These are phyloP conservation scores for Sebastes jordani DNA, from an alignment of 2,797 vertebrate genomes.

Conservation along the genomic window DNA sequence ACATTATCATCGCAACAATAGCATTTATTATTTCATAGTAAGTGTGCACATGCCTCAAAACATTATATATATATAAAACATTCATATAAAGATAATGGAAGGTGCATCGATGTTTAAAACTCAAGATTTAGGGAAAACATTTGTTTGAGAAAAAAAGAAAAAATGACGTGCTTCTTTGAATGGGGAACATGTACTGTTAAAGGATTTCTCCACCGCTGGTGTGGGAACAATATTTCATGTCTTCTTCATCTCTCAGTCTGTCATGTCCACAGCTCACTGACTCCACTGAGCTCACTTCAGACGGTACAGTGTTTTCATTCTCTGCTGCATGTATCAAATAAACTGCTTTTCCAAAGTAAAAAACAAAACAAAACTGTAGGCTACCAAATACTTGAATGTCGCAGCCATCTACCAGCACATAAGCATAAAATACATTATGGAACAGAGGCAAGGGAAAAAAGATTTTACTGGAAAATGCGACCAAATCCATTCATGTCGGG, in stretches of 20 bases:
- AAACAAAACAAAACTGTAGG: neutral
- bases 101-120: too few species aligned
- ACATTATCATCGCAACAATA: neutral
- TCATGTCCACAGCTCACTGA: neutral
- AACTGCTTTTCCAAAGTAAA: neutral
- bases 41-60: neutral
- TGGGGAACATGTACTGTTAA: neutral
- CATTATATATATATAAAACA: neutral
- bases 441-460: neutral
- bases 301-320: neutral
- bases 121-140: too few species aligned
- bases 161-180: too few species aligned
- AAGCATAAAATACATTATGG: neutral
- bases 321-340: neutral
- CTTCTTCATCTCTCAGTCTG: constrained; percentile 8
- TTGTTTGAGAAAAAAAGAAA: too few species aligned
- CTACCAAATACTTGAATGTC: neutral
- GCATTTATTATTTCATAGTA: neutral
- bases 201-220: constrained; percentile 7
- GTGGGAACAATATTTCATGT: constrained; percentile 19
- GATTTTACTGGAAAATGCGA: neutral
- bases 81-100: too few species aligned
- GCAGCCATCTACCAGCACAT: neutral
- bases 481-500: neutral
- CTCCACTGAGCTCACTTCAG: constrained; percentile 5